Percentiles rank a stretch among this genome's conserved stretches.
phyloP scores from a whole-genome alignment of 2,888 invertebrate species.

The Sericinus montela region DNA sequence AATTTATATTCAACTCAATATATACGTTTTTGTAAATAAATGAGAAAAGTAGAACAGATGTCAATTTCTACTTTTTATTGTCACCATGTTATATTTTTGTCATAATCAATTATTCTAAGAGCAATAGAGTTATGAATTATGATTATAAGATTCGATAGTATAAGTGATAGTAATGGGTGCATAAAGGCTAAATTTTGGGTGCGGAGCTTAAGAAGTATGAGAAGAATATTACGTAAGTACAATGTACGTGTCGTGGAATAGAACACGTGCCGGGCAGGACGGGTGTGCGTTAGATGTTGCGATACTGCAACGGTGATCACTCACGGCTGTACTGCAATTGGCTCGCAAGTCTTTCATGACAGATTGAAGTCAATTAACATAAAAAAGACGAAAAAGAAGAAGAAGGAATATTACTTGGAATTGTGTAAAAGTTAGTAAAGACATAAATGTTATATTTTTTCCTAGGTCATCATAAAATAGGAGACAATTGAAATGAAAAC shows the following conservation, averaged over 20 bases:
- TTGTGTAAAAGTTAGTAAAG: too few species aligned
- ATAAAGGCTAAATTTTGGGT: slow-evolving; percentile 35
- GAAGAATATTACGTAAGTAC: slow-evolving; percentile 23
- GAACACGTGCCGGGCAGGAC: slow-evolving; percentile 73
- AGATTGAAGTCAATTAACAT: too few species aligned
- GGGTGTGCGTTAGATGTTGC: slow-evolving; percentile 67
- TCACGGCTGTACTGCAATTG: slow-evolving; percentile 30
- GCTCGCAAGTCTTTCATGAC: slow-evolving; percentile 22
- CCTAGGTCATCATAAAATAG: too few species aligned
- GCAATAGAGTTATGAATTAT: background rate
- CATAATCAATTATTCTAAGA: background rate
- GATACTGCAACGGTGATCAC: slow-evolving; percentile 27
- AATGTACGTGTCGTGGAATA: slow-evolving; percentile 68
- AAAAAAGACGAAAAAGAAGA: too few species aligned
- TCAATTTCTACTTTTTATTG: slow-evolving; percentile 13
- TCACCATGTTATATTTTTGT: slow-evolving; percentile 5
- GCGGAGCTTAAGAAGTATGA: slow-evolving; percentile 48
- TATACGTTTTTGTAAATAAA: background rate
- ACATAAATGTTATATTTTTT: too few species aligned
- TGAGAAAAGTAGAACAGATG: background rate
- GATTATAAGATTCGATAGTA: background rate
- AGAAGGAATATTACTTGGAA: background rate
- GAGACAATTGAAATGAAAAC: too few species aligned
- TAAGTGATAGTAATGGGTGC: slow-evolving; percentile 12
- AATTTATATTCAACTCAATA: too few species aligned